phyloP scores from a whole-genome alignment of 2,888 invertebrate species.

The Lasioglossum oenotherae region DNA sequence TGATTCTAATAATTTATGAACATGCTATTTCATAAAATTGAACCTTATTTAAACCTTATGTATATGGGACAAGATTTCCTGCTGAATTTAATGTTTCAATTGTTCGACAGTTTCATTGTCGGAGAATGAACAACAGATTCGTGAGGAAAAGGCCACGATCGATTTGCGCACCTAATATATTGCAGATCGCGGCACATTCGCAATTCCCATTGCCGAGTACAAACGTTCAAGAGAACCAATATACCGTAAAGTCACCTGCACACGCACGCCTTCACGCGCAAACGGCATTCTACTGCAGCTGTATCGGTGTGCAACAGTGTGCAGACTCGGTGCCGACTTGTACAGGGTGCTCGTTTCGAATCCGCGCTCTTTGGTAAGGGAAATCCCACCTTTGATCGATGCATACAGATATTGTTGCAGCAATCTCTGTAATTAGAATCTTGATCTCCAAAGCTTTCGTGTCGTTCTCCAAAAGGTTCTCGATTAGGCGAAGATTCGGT shows the following conservation, averaged over 20 bases:
- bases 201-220: constrained; percentile 10
- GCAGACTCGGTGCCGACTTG: not conserved
- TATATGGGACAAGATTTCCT: not conserved
- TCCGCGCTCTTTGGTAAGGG: not conserved
- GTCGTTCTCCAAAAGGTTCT: not conserved
- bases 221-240: constrained; percentile 26
- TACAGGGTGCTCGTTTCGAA: constrained; percentile 37
- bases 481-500: not conserved
- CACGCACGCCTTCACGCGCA: not conserved
- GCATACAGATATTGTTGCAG: not conserved
- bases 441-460: not conserved
- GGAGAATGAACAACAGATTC: not conserved
- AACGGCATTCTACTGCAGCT: not conserved
- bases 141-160: not conserved
- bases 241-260: constrained; percentile 45
- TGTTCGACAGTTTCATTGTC: not conserved
- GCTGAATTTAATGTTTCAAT: not conserved
- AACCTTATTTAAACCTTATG: not conserved
- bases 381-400: not conserved
- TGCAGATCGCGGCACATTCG: constrained; percentile 17
- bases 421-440: not conserved
- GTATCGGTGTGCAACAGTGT: not conserved
- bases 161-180: constrained; percentile 2
- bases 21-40: not conserved
- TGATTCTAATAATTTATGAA: not conserved